Evolutionary conservation across 2,888 invertebrate genomes (phyloP).

Genomic region (Caenorhabditis drosophilae): DNA sequence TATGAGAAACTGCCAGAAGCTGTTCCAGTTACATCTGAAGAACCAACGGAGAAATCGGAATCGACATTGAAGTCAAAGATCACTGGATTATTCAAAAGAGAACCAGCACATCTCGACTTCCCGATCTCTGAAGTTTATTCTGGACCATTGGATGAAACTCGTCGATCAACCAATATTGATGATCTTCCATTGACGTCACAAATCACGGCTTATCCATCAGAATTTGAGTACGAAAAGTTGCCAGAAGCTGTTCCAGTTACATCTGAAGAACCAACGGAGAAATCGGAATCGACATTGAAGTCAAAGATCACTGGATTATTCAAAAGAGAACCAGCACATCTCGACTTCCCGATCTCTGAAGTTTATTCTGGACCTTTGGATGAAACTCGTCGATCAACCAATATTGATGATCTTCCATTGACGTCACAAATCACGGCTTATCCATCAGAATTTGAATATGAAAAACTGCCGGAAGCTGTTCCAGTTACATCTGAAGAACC

Average conservation of each 20-base stretch:
- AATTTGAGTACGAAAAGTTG: conserved; percentile 11
- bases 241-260: conserved; percentile 10
- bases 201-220: conserved; percentile 27
- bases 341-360: conserved; percentile 44
- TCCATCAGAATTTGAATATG: conserved; percentile 15
- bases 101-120: conserved; percentile 40
- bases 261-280: background rate
- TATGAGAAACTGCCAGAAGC: conserved; percentile 21
- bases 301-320: conserved; percentile 17
- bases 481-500: background rate
- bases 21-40: background rate
- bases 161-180: conserved; percentile 4
- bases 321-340: conserved; percentile 31
- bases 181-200: conserved; percentile 20
- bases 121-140: conserved; percentile 28
- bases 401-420: conserved; percentile 16
- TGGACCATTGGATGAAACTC: conserved; percentile 20
- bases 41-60: background rate
- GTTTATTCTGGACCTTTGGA: conserved; percentile 44
- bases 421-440: conserved; percentile 23
- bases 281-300: conserved; percentile 13
- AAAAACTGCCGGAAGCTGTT: conserved; percentile 6
- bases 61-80: conserved; percentile 10
- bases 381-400: conserved; percentile 16
- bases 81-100: conserved; percentile 9